Evolutionary conservation across 1,140 invertebrate species (phyloP).

Genomic region (Diorhabda elongata): DNA sequence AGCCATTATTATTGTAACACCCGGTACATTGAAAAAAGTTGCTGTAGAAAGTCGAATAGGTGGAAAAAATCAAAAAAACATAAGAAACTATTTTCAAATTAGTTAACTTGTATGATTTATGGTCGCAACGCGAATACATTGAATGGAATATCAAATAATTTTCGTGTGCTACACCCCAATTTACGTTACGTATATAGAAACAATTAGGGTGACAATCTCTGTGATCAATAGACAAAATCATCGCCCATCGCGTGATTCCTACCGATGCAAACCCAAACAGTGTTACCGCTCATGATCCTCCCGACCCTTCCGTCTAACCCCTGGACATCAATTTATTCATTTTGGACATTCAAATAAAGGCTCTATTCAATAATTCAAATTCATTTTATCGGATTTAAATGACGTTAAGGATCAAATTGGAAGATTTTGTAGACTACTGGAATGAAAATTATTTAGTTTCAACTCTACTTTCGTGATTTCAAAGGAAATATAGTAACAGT

Average conservation of each 20-base stretch:
- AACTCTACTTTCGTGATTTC: neutral
- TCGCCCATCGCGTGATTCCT: constrained; percentile 32
- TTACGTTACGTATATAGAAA: constrained; percentile 14
- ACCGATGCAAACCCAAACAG: constrained; percentile 32
- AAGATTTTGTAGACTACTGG: constrained; percentile 1
- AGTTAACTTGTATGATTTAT: too few species aligned
- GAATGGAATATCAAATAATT: neutral
- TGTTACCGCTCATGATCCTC: constrained; percentile 11
- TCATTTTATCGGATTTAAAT: too few species aligned
- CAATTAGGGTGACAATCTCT: constrained; percentile 41
- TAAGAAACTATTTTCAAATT: too few species aligned
- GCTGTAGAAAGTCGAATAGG: too few species aligned
- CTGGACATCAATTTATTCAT: constrained; percentile 19
- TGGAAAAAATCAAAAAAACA: too few species aligned
- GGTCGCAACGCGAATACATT: too few species aligned
- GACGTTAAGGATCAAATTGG: neutral
- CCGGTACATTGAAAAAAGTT: too few species aligned
- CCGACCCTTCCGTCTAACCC: neutral
- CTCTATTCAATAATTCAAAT: too few species aligned
- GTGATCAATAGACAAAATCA: constrained; percentile 43
- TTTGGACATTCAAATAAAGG: neutral
- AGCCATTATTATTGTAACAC: too few species aligned
- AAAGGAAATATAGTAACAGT: neutral
- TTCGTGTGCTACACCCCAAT: constrained; percentile 11
- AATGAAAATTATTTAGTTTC: neutral